A percentile compares a stretch with the other conserved stretches of the same genome.
phyloP scores from a whole-genome alignment of 1,140 invertebrate species.

The Papilio dardanus region DNA sequence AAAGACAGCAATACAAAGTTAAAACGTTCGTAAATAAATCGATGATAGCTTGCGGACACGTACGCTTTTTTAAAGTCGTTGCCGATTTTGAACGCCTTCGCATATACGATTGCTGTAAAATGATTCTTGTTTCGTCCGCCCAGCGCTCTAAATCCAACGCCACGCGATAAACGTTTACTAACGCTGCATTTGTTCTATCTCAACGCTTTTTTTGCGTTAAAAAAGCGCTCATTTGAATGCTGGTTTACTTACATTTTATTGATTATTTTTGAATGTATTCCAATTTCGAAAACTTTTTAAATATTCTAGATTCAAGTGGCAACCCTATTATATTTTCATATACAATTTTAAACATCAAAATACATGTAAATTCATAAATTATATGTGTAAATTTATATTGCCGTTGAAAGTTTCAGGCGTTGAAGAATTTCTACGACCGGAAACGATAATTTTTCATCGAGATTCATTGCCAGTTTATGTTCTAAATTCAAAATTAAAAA shows the following conservation, averaged over 20 bases:
- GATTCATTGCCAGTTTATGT: constrained; percentile 11
- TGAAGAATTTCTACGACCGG: not conserved
- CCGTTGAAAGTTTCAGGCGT: constrained; percentile 6
- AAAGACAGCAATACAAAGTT: constrained; percentile 13
- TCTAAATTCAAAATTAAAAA: constrained; percentile 17
- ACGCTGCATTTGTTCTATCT: no score
- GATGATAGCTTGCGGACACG: no score
- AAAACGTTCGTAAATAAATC: not conserved
- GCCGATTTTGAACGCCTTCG: no score
- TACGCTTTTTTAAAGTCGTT: no score
- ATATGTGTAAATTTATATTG: not conserved
- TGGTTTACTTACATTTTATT: constrained; percentile 23
- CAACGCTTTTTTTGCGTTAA: no score
- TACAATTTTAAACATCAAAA: not conserved
- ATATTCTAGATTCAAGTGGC: not conserved
- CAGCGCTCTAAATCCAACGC: no score
- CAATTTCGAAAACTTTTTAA: not conserved
- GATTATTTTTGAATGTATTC: not conserved
- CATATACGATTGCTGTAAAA: no score
- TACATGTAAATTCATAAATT: not conserved
- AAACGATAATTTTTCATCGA: constrained; percentile 15
- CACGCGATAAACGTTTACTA: no score
- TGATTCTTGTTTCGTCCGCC: no score
- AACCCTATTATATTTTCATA: no score
- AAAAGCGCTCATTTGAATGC: no score